phyloP scores from a whole-genome alignment of 2,113 vertebrate genomes.

The Microcebus murinus region DNA sequence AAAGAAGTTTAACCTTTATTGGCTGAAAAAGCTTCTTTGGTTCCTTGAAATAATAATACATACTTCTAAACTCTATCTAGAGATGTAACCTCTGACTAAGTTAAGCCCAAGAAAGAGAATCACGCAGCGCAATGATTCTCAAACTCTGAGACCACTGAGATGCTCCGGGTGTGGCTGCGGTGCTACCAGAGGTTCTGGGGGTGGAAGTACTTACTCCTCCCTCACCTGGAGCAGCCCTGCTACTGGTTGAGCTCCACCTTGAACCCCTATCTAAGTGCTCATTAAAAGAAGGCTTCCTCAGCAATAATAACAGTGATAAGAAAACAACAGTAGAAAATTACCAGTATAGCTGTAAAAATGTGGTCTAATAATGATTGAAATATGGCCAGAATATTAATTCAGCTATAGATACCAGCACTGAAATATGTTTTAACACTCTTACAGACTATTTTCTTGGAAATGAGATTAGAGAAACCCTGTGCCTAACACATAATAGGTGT shows the following conservation, averaged over 20 bases:
- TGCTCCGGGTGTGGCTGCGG: neutral
- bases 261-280: neutral
- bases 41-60: neutral
- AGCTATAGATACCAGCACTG: neutral
- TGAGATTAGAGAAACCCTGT: neutral
- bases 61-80: neutral
- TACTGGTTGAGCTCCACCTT: neutral
- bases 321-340: neutral
- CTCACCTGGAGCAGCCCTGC: neutral
- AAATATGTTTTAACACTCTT: neutral
- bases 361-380: neutral
- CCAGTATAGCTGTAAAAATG: neutral
- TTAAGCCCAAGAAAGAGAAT: neutral
- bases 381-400: neutral
- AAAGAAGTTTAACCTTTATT: neutral
- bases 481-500: neutral
- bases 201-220: neutral
- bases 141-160: neutral
- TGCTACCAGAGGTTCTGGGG: neutral
- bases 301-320: neutral
- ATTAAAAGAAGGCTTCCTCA: constrained; percentile 4
- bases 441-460: neutral
- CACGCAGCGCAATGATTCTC: neutral
- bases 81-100: neutral
- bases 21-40: neutral